Conservation (phyloP, 2,797 vertebrate species). For the Sebastes hopkinsi region DNA sequence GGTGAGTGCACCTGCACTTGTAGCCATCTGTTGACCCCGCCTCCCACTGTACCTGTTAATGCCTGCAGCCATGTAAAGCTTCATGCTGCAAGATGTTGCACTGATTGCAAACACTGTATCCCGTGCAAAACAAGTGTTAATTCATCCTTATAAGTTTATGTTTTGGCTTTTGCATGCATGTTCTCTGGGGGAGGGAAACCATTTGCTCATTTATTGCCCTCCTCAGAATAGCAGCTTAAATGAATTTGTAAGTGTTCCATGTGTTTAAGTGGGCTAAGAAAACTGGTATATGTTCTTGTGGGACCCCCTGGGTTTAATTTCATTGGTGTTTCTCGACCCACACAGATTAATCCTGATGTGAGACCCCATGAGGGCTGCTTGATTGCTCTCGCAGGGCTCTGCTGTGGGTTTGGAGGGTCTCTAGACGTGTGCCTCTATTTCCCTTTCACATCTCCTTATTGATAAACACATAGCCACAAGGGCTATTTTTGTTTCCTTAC, state of each 20-base stretch:
- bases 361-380: neutral
- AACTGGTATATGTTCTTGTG: neutral
- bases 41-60: neutral
- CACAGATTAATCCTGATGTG: neutral
- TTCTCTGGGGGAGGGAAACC: neutral
- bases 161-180: neutral
- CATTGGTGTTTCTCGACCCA: slow-evolving; percentile 3
- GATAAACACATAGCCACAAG: slow-evolving; percentile 10
- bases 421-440: neutral
- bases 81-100: neutral
- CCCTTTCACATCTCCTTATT: neutral
- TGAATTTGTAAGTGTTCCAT: neutral
- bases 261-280: neutral
- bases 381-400: slow-evolving; percentile 20
- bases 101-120: neutral
- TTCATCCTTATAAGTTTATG: neutral
- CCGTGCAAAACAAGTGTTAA: neutral
- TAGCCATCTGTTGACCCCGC: slow-evolving; percentile 39
- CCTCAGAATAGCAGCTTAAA: neutral
- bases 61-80: slow-evolving; percentile 4
- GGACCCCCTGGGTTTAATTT: slow-evolving; percentile 16
- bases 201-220: neutral
- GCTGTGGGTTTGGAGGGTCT: neutral
- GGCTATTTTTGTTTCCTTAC: neutral
- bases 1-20: slow-evolving; percentile 3